Evolutionary conservation across 2,113 vertebrate species (phyloP), one percentile per base, ranked within the genome.

Genomic region (Lates calcarifer): DNA sequence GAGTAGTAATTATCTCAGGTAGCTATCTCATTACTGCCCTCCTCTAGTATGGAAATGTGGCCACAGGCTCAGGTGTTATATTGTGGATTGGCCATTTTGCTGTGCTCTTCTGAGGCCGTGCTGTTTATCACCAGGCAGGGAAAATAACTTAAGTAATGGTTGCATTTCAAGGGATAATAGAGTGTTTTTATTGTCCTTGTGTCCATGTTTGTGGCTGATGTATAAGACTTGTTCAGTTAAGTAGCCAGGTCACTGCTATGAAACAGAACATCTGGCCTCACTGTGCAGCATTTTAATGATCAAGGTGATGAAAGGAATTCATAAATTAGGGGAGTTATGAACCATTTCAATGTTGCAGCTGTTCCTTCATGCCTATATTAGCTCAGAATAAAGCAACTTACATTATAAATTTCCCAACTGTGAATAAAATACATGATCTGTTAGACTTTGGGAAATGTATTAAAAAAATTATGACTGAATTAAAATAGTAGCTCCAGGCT

Each of bases 1-100:
- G 66, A 93, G 89, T 85, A 87, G 85, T 89, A 92, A 93, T 94
- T 93, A 93, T 92, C 89, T 90, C 90, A 92, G 90, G 93, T 91
- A 92, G 91, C 78, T 85, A 91, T 92, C 91, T 93, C 93, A 94
- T 93, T 91, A 93, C 73, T 57, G 14, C 62, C 80, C 82, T 79
- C 77, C 80, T 89, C 68, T 72, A 86, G 70, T 62, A 88, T 83
- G 87, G 74, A 90, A 90, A 93, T 83, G 80, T 41, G 43, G 75
- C 77, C 74, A 60, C 58, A 31, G 89, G 84, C 74, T 63, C 5
- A 1, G 70, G 47, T 73, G 83, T 78, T 85, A 56, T 15, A 17
- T 68, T 22, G 86, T 49, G 33, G 22, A 68, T 39, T 4, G 41
- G 80, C 67, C 74, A 57, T 88, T 74, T 77, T 84, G 61, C 64